Conservation (phyloP, 2,888 invertebrate genomes). For the Achlya flavicornis region DNA sequence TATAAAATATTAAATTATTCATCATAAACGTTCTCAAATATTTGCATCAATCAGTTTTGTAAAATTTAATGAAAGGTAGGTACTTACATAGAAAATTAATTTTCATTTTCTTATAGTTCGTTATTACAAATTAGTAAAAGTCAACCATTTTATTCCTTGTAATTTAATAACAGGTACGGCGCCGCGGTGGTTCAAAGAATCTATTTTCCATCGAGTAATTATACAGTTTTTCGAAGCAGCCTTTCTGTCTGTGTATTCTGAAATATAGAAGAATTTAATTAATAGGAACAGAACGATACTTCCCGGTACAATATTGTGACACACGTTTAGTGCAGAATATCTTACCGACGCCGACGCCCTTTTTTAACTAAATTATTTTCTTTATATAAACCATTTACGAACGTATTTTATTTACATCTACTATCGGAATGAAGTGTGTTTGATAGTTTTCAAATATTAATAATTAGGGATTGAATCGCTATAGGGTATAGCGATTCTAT, state of each 20-base stretch:
- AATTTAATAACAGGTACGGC: not conserved
- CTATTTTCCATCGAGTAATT: not conserved
- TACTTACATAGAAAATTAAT: not conserved
- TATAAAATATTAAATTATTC: too few relatives aligned
- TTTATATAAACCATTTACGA: not conserved
- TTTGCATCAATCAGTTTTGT: too few relatives aligned
- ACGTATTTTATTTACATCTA: not conserved
- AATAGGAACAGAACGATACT: constrained; percentile 56
- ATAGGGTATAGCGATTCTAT: too few relatives aligned
- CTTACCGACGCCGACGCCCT: not conserved
- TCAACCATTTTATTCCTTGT: not conserved
- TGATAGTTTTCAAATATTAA: not conserved
- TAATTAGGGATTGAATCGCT: too few relatives aligned
- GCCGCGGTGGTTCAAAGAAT: not conserved
- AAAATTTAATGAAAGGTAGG: too few relatives aligned
- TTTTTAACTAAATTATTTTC: not conserved
- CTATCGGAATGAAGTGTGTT: not conserved
- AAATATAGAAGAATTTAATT: constrained; percentile 64
- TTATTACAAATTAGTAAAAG: too few relatives aligned
- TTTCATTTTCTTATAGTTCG: not conserved
- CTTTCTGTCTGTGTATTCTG: constrained; percentile 38
- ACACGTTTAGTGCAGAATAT: constrained; percentile 28
- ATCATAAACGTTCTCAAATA: too few relatives aligned
- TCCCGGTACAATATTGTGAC: constrained; percentile 46
- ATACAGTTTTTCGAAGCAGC: constrained; percentile 15